Percentiles rank a stretch among this genome's conserved stretches.
phyloP scores from a whole-genome alignment of 2,888 invertebrate species.

The Scelioninae gen. 2 region DNA sequence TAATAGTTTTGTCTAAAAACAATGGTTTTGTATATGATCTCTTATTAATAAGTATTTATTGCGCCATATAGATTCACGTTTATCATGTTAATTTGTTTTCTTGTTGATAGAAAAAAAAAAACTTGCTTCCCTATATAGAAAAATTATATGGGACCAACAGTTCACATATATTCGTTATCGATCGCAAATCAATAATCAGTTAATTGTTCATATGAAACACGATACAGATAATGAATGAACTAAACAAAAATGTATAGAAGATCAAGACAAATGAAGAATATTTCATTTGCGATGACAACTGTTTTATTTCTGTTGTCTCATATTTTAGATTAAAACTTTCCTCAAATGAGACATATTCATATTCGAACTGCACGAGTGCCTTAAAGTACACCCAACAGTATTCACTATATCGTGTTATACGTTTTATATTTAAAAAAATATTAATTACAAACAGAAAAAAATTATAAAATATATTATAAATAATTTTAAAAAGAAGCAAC shows the following conservation, averaged over 20 bases:
- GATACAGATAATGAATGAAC: too few relatives aligned
- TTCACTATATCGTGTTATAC: constrained; percentile 60
- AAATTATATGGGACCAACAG: constrained; percentile 18
- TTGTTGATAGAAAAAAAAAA: constrained; percentile 10
- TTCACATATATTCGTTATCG: not conserved
- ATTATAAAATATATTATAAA: constrained; percentile 13
- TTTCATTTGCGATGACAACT: too few relatives aligned
- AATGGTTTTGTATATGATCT: constrained; percentile 48
- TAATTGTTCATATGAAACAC: too few relatives aligned
- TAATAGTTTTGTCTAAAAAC: constrained; percentile 14
- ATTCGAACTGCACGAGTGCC: constrained; percentile 72
- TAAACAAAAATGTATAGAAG: too few relatives aligned
- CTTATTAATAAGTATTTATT: constrained; percentile 50
- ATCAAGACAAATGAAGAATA: too few relatives aligned
- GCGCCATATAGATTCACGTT: constrained; percentile 19
- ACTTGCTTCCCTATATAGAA: constrained; percentile 25
- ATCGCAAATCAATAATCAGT: too few relatives aligned
- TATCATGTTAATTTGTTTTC: constrained; percentile 7
- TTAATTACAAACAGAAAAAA: constrained; percentile 22
- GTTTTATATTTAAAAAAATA: constrained; percentile 48
- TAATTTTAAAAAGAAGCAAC: not conserved
- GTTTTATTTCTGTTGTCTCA: too few relatives aligned
- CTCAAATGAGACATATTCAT: constrained; percentile 55
- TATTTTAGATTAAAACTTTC: constrained; percentile 32
- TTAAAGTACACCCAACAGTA: constrained; percentile 69